phyloP scores from a whole-genome alignment of 2,888 invertebrate species.

The Hedya salicella region DNA sequence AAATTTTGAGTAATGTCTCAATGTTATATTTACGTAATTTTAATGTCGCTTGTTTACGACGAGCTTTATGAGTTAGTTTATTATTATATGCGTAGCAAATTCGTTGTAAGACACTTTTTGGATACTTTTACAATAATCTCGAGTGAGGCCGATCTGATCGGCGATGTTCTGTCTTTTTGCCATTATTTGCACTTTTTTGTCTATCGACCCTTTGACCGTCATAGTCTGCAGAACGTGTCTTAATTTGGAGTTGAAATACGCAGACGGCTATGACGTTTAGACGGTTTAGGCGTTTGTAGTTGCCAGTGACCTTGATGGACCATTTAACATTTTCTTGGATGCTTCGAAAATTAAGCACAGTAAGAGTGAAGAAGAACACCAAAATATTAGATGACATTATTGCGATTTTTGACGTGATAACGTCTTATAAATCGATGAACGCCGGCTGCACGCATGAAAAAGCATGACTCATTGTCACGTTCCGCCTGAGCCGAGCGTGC shows the following conservation, averaged over 20 bases:
- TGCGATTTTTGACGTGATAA: too few species aligned
- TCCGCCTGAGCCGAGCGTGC: too few species aligned
- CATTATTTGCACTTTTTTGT: constrained; percentile 33
- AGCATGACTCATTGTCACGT: too few species aligned
- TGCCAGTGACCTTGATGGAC: too few species aligned
- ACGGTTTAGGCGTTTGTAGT: too few species aligned
- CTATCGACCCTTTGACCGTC: constrained; percentile 15
- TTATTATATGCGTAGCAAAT: constrained; percentile 1
- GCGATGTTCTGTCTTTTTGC: constrained; percentile 26
- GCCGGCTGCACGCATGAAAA: too few species aligned
- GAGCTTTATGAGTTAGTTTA: constrained; percentile 12
- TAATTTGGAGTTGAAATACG: constrained; percentile 3
- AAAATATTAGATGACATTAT: too few species aligned
- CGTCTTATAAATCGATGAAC: too few species aligned
- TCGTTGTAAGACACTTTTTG: constrained; percentile 22
- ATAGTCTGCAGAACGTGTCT: constrained; percentile 1
- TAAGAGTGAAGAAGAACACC: too few species aligned
- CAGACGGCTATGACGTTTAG: background rate
- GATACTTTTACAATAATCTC: constrained; percentile 32
- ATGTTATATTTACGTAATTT: constrained; percentile 28
- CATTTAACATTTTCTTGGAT: too few species aligned
- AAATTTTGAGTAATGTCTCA: constrained; percentile 29
- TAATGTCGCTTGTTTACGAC: constrained; percentile 27
- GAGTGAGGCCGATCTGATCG: background rate
- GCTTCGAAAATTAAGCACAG: too few species aligned